Base-by-base conservation (phyloP, 2,113 vertebrate genomes). In the Pyrgilauda ruficollis region DNA sequence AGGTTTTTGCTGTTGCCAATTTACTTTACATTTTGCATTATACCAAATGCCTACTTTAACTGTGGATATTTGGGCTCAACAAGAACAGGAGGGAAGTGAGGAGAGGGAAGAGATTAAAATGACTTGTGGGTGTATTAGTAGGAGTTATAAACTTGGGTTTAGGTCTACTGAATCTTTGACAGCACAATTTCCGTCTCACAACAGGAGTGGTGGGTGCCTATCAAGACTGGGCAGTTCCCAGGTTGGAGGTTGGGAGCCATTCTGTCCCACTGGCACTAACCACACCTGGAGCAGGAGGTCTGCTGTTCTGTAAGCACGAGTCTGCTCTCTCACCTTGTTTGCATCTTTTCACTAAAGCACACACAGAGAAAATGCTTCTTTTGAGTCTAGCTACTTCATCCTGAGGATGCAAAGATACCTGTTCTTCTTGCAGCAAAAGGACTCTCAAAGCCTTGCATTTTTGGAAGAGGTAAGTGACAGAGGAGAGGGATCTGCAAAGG, bases 11-110 rank as follows among this genome's bases (percentile, higher is more conserved):
- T 77, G 39, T 41, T 69, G n/a, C 23, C 6, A 64, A 37, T 76
- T 72, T 39, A 83, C 50, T 85, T 90, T 19, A 81, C 17, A 70
- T 93, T 88, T 90, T 86, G 28, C 27, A 50, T 81, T 59, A 39
- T 8, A 37, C 22, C 28, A 26, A 80, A 43, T 62, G 17, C 46
- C 37, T 86, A 16, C 19, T 10, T 49, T 58, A 53, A n/a, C 23
- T 68, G 8, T 44, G 79, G 70, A 31, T 63, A 76, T 68, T 55
- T 68, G 39, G 23, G 18, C 62, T 88, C 0, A 0, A 64, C 16
- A 46, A 31, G n/a, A 89, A 49, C 4, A 59, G 41, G 14, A 92
- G 33, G 19, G 39, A 95, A 53, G 1, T 41, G 31, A 80, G 76
- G n/a, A 61, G 19, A 59, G 23, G 26, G 22, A 24, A 49, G 15